A percentile compares a stretch with the other conserved stretches of the same genome.
Conservation (phyloP, 2,888 invertebrate genomes). For the Chymomyza amoena region DNA sequence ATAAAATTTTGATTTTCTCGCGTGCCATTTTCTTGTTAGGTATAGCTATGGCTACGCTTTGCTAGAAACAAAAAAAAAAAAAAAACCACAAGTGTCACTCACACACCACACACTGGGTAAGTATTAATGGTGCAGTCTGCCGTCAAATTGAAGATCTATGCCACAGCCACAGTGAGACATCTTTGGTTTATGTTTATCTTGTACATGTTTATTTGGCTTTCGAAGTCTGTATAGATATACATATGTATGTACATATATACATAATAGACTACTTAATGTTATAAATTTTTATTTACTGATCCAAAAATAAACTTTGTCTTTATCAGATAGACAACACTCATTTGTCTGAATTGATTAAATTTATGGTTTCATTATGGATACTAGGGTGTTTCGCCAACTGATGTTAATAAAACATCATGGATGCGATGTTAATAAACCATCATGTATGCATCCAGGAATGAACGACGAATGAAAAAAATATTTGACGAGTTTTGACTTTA, state of each 20-base stretch:
- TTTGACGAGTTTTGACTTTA: no score
- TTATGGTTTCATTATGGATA: constrained; percentile 36
- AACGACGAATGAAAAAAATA: neutral
- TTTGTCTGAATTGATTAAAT: constrained; percentile 52
- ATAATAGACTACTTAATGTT: neutral
- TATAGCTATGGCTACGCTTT: neutral
- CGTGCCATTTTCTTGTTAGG: neutral
- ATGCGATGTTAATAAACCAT: neutral
- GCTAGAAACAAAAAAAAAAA: neutral
- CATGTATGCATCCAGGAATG: neutral
- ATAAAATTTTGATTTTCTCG: neutral
- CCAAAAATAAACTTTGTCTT: constrained; percentile 62
- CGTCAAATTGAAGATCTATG: constrained; percentile 53
- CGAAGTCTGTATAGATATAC: neutral
- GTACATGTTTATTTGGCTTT: neutral
- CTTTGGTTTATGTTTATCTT: neutral
- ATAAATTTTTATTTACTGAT: constrained; percentile 48
- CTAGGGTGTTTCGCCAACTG: neutral
- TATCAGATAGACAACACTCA: constrained; percentile 49
- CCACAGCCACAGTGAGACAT: neutral
- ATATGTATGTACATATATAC: no score
- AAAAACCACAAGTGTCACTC: constrained; percentile 43
- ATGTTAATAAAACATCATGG: neutral
- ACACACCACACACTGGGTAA: constrained; percentile 49
- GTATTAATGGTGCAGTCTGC: constrained; percentile 38